phyloP scores from a whole-genome alignment of 1,140 invertebrate genomes.

The Steinernema khuongi region DNA sequence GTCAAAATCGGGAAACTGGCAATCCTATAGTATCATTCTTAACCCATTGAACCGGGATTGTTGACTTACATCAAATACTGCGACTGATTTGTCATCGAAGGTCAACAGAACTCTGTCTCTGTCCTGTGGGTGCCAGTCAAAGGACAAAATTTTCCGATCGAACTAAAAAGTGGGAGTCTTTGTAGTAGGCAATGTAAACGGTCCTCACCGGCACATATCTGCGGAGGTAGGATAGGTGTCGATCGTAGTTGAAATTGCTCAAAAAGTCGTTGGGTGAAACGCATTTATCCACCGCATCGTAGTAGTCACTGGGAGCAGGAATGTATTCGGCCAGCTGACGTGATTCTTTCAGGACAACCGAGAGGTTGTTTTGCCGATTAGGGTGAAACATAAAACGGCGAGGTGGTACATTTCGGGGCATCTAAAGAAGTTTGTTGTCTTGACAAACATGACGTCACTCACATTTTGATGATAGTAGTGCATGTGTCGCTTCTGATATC shows the following conservation, averaged over 20 bases:
- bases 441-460: no score
- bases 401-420: no score
- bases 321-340: background rate
- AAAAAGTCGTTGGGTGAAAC: background rate
- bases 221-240: background rate
- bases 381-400: constrained; percentile 12
- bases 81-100: background rate
- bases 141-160: background rate
- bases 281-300: background rate
- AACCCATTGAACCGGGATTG: background rate
- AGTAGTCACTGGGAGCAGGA: background rate
- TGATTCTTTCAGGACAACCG: background rate
- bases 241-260: background rate
- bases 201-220: background rate
- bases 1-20: background rate
- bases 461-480: background rate
- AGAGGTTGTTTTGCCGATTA: background rate
- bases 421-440: no score
- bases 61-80: background rate
- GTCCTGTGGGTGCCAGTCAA: background rate
- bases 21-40: background rate
- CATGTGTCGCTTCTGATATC: background rate
- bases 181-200: background rate
- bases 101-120: background rate
- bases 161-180: background rate